Base-by-base conservation (phyloP, 2,888 invertebrate species). In the Syritta pipiens region DNA sequence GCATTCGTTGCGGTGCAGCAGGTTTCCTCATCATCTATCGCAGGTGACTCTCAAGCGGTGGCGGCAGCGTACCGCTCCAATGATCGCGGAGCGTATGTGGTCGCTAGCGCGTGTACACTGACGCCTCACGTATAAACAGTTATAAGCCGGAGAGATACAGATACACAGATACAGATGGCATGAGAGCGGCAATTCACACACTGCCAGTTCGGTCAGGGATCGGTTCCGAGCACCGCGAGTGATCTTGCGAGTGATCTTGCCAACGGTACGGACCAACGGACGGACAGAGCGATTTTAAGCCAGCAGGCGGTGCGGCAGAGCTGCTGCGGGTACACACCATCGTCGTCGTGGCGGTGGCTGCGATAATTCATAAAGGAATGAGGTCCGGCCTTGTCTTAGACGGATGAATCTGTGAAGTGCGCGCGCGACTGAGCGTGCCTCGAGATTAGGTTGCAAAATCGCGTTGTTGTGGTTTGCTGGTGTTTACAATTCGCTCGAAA, bases 111-210 rank as follows among this genome's bases (percentile, higher is more conserved):
- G 79, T 79, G 60, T 62, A 74, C n/a, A n/a, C 74, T 46, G 30
- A 72, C 79, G 74, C 79, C 59, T 79, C 67, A 55, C 63, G 63
- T 74, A n/a, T n/a, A 57, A 74, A 79, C 79, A 79, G 77, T 79
- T 79, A 79, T 40, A 60, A 65, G 32, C 40, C 46, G 30, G 62
- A 35, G 30, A 69, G 48, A 48, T 24, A 30, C 40, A 59, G 42
- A 37, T 28, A 17, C 19, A 30, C 4, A 49, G 49, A 26, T 46
- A 10, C 26, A 6, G 6, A 10, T 53, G 65, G 44, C 51, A 71
- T 48, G 40, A 19, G 24, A 20, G 62, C 30, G 7, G 14, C 53
- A 12, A 26, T 35, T 49, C 49, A 49, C 49, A 69, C 46, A 71
- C 9, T 24, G 10, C 24, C 49, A 40, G 44, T 4, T 9, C 5